Evolutionary conservation across 1,140 invertebrate species (phyloP).

Genomic region (Platorchestia sp.): DNA sequence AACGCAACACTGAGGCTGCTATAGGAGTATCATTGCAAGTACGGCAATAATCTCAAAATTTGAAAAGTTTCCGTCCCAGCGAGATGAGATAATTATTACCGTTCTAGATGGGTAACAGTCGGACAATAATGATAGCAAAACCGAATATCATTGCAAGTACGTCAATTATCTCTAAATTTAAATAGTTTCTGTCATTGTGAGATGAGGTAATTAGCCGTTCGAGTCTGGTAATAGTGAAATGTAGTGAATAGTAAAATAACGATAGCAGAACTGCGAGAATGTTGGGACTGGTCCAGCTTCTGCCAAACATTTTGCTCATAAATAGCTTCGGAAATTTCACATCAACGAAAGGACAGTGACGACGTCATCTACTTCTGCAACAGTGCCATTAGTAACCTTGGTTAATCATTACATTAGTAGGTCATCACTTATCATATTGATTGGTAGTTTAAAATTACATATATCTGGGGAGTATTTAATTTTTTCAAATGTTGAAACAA

Average conservation of each 20-base stretch:
- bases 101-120: too few species aligned
- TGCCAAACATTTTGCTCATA: too few species aligned
- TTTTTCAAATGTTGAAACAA: neutral
- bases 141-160: neutral
- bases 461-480: neutral
- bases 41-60: neutral
- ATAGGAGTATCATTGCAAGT: neutral
- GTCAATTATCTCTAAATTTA: neutral
- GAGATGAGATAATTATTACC: neutral
- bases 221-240: neutral
- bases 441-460: too few species aligned
- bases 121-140: too few species aligned
- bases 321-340: neutral
- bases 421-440: too few species aligned
- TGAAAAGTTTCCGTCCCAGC: neutral
- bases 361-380: neutral
- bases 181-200: neutral
- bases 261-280: neutral
- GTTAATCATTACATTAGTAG: neutral
- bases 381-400: neutral
- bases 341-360: neutral
- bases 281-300: neutral
- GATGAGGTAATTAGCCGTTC: neutral
- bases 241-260: neutral
- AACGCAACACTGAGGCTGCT: neutral